Evolutionary conservation across 2,888 invertebrate genomes (phyloP).

Genomic region (Pantelozetes paolii): DNA sequence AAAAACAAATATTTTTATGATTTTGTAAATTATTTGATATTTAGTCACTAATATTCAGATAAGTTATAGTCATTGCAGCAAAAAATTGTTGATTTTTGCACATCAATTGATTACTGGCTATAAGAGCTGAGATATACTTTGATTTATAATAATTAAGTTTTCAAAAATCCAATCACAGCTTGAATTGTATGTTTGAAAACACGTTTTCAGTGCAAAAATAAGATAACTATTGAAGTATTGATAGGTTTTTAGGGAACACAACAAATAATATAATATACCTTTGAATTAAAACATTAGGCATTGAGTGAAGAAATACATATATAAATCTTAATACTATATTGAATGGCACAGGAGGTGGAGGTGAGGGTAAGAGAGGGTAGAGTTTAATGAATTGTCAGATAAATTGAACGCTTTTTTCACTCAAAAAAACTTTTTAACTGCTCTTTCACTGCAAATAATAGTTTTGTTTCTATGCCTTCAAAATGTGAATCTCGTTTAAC

Average conservation of each 20-base stretch:
- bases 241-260: no score
- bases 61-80: not conserved
- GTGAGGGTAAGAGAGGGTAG: no score
- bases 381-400: not conserved
- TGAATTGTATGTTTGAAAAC: not conserved
- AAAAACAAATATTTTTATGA: not conserved
- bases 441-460: not conserved
- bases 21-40: conserved; percentile 13
- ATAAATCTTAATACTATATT: not conserved
- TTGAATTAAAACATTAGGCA: no score
- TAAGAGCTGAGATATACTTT: not conserved
- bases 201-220: not conserved
- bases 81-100: no score
- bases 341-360: not conserved
- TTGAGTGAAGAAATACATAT: not conserved
- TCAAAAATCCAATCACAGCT: not conserved
- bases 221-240: not conserved
- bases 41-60: not conserved
- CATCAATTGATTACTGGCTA: not conserved
- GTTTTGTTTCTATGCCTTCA: not conserved
- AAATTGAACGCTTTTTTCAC: no score
- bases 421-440: no score
- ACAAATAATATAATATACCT: no score
- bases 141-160: conserved; percentile 16
- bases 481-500: not conserved